Conservation (phyloP, 2,113 vertebrate genomes). For the Albula glossodonta region DNA sequence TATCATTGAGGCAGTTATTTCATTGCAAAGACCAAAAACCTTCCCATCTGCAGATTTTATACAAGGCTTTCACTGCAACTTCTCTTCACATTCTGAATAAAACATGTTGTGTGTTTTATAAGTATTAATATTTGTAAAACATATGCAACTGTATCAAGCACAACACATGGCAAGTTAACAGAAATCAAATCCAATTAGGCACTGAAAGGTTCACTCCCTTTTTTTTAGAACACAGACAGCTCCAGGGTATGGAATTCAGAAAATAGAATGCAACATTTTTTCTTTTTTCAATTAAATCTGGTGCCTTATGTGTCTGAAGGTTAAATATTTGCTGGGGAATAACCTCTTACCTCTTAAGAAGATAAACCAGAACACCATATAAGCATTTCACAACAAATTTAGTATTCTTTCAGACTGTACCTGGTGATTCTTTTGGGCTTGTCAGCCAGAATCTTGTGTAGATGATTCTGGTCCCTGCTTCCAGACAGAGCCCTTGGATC, state of each 20-base stretch:
- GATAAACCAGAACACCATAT: background rate
- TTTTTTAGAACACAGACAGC: no score
- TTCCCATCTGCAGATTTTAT: no score
- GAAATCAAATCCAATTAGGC: no score
- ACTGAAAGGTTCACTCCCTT: no score
- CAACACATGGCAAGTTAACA: background rate
- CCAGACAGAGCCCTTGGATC: background rate
- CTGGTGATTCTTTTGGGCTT: background rate
- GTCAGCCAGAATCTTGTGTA: background rate
- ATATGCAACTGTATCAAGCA: background rate
- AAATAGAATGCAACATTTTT: background rate
- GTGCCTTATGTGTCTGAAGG: background rate
- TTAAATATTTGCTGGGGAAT: background rate
- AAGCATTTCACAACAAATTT: background rate
- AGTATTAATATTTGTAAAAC: background rate
- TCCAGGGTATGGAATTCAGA: background rate
- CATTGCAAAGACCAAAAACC: background rate
- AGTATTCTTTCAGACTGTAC: background rate
- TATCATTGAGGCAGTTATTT: background rate
- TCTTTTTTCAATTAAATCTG: background rate
- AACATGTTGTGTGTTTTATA: no score
- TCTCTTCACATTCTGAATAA: no score
- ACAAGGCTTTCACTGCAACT: no score
- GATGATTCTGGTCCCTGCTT: background rate
- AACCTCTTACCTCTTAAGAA: background rate